Percentiles rank a stretch among this genome's conserved stretches.
Evolutionary conservation across 2,113 vertebrate species (phyloP).

Genomic region (Rafetus swinhoei): DNA sequence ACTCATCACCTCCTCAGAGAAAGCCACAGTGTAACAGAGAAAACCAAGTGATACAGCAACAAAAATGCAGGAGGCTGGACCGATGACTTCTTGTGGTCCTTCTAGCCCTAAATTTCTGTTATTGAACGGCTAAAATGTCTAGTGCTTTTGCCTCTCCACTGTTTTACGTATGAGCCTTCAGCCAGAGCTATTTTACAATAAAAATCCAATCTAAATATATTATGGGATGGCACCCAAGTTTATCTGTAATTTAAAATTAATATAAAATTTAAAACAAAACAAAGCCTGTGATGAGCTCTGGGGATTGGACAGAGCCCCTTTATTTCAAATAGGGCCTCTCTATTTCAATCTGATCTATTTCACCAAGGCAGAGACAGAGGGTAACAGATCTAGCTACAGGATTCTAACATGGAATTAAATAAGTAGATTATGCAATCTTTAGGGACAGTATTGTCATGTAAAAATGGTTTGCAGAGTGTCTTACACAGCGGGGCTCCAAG

Average conservation of each 20-base stretch:
- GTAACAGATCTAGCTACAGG: not conserved
- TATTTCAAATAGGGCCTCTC: not conserved
- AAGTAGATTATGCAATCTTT: not conserved
- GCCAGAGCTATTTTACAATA: not conserved
- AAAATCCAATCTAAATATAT: not conserved
- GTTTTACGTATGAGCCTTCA: not conserved
- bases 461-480: not conserved
- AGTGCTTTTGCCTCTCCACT: not conserved
- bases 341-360: not conserved
- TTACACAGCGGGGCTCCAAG: not conserved
- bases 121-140: not conserved
- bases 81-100: not conserved
- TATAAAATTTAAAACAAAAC: not conserved
- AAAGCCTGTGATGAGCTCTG: not conserved
- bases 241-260: not conserved
- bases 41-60: not conserved
- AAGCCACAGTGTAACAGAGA: not conserved
- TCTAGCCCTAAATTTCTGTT: not conserved
- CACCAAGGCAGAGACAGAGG: not conserved
- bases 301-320: not conserved
- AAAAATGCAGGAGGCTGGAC: not conserved
- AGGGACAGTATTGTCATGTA: not conserved
- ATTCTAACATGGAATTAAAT: not conserved
- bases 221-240: not conserved
- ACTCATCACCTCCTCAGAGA: not conserved